These are phyloP conservation scores for Ctenopoma kingsleyae DNA, from an alignment of 2,797 vertebrate species.

Conservation along the genomic window DNA sequence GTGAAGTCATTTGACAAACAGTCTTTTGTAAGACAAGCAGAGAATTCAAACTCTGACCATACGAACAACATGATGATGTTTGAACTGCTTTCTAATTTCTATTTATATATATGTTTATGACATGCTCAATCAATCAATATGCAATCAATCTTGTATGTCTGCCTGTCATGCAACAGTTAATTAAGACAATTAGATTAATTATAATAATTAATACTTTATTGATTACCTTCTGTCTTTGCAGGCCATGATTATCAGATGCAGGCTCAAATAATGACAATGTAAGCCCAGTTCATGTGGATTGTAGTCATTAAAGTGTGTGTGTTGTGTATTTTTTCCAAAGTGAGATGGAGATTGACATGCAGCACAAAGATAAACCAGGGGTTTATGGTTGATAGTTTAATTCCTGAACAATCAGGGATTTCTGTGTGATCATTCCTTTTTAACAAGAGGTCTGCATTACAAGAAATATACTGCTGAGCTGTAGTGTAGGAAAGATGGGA, in stretches of 20 bases:
- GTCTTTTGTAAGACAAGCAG: too few relatives aligned
- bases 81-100: too few relatives aligned
- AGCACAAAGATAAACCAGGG: background rate
- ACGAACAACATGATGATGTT: background rate
- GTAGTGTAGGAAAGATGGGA: background rate
- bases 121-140: too few relatives aligned
- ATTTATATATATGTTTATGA: too few relatives aligned
- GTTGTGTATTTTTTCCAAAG: background rate
- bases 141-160: too few relatives aligned
- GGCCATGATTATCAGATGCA: background rate
- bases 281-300: background rate
- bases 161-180: background rate
- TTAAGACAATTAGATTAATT: slow-evolving; percentile 11
- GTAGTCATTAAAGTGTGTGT: too few relatives aligned
- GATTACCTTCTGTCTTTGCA: background rate
- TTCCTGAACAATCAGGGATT: background rate
- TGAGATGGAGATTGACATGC: background rate
- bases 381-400: background rate
- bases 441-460: too few relatives aligned
- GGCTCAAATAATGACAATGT: background rate
- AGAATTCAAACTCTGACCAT: background rate
- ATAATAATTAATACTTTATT: too few relatives aligned
- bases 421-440: too few relatives aligned
- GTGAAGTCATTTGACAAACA: too few relatives aligned
- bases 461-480: background rate